A percentile compares a stretch with the other conserved stretches of the same genome.
Conservation (phyloP, 2,113 vertebrate genomes). For the Himantopus leucocephalus region DNA sequence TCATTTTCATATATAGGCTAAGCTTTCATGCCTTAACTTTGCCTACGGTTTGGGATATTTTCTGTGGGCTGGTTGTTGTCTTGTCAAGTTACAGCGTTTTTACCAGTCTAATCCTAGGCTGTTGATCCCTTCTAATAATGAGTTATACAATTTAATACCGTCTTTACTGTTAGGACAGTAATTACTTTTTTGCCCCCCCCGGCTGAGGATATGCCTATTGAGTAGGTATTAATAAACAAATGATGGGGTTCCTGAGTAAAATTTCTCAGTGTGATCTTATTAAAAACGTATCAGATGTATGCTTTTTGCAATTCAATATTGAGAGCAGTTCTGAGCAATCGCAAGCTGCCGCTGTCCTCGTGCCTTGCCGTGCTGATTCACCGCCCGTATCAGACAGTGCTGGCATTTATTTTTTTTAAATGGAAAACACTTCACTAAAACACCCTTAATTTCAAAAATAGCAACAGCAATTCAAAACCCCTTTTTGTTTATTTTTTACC, state of each 20-base stretch:
- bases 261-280: neutral
- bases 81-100: neutral
- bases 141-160: neutral
- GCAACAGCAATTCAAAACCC: neutral
- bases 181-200: neutral
- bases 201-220: neutral
- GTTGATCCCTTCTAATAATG: neutral
- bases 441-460: neutral
- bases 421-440: neutral
- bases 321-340: neutral
- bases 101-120: neutral
- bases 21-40: neutral
- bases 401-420: conserved; percentile 12
- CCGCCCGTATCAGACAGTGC: neutral
- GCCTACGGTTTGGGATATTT: neutral
- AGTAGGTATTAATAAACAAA: neutral
- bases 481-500: neutral
- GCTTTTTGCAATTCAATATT: neutral
- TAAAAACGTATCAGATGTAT: neutral
- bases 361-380: neutral
- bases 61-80: neutral
- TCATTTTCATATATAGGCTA: neutral
- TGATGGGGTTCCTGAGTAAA: neutral
- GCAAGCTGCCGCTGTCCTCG: neutral
- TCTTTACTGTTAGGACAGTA: neutral